Evolutionary conservation across 2,888 invertebrate species (phyloP), one percentile per base, ranked within the genome.

Genomic region (Platynereis dumerilii): DNA sequence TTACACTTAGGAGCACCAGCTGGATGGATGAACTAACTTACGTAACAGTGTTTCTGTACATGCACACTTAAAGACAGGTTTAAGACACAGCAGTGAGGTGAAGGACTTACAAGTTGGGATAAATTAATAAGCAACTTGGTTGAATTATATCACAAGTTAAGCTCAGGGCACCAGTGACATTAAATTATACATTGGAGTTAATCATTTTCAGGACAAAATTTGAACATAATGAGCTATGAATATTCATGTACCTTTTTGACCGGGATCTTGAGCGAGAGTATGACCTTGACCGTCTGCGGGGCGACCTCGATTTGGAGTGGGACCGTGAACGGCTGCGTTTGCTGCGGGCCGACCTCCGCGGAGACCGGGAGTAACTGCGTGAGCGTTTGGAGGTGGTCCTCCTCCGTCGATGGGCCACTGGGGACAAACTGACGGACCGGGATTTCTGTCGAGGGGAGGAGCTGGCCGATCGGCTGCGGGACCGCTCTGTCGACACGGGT

Each of bases 401-500:
- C 48, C 17, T 48, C 48, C 22, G 5, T 5, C 22, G 22, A 22
- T 22, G 34, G 5, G 34, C 7, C 12, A 34, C 22, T 12, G 48
- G 48, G 7, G 55, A 55, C 17, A 17, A 52, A 52, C 52, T 52
- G 26, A 24, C 12, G 3, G 55, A 55, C 5, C 26, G 55, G 15
- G 20, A 34, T 53, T 44, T 22, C 2, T 12, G 24, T 12, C 22
- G 20, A 2, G 62, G 56, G 2, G 62, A 62, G 29, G 55, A 62
- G 56, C 62, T 62, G 26, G 42, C 56, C 2, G 62, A 62, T 5
- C 62, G 44, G 48, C 62, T 62, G 27, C 45, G 44, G 17, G 60
- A 52, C 12, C 60, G 53, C 3, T 17, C 52, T 24, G 44, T 60
- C 1, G 15, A 24, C 7, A 27, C 27, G 5, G 55, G 17, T 10